Conservation (phyloP, 2,888 invertebrate genomes). For the Mechanitis mazaeus region DNA sequence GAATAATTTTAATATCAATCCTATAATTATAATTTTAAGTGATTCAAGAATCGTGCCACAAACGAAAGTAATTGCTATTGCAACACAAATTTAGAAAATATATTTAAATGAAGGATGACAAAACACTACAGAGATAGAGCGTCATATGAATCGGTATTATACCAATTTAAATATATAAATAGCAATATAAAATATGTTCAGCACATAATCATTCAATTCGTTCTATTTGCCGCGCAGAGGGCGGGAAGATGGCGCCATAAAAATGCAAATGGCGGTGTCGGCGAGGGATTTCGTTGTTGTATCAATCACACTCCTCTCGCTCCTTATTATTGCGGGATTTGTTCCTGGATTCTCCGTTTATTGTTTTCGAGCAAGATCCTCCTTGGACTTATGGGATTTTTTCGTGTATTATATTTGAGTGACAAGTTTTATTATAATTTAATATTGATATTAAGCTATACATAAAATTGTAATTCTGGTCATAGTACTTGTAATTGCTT, state of each 20-base stretch:
- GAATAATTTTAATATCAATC: too few relatives aligned
- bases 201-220: conserved; percentile 2
- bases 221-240: conserved; percentile 19
- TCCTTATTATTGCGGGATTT: conserved; percentile 66
- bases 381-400: conserved; percentile 30
- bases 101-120: background rate
- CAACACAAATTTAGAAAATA: background rate
- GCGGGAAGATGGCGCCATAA: conserved; percentile 50
- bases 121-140: background rate
- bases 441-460: background rate
- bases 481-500: too few relatives aligned
- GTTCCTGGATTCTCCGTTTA: conserved; percentile 48
- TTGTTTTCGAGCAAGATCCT: conserved; percentile 47
- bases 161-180: background rate
- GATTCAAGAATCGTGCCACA: too few relatives aligned
- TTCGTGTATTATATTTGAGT: conserved; percentile 23
- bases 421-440: conserved; percentile 12
- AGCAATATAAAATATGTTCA: background rate
- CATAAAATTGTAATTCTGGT: too few relatives aligned
- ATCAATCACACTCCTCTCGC: conserved; percentile 61
- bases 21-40: too few relatives aligned
- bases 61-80: too few relatives aligned
- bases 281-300: conserved; percentile 67
- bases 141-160: background rate
- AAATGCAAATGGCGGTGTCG: conserved; percentile 79